Evolutionary conservation across 2,888 invertebrate genomes (phyloP), one percentile per base, ranked within the genome.

Genomic region (Microplitis manilae): DNA sequence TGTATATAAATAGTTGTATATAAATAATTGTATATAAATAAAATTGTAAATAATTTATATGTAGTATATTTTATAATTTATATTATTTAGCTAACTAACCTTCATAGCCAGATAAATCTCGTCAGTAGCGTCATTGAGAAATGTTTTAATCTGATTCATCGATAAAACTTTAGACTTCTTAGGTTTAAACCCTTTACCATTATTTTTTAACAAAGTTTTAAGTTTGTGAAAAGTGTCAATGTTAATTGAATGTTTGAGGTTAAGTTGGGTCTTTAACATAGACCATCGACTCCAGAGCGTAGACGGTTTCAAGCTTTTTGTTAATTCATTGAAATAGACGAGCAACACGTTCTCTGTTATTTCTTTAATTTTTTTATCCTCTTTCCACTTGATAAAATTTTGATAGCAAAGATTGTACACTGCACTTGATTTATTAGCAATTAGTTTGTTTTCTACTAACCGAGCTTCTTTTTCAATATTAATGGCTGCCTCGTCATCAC

Each of bases 151-250:
- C 73, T 87, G 78, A 50, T 83, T 79, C 41, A 81, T 76, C n/a
- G 85, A 81, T 15, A 87, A 85, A 39, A 78, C 80, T 78, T 83
- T 82, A 6, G 87, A 82, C 79, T 86, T 85, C 79, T 87, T 86
- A 68, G 83, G 74, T 70, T 60, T 30, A 79, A 83, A 86, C 60
- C 86, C 87, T 39, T 80, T 79, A 17, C 79, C 78, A 68, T 83
- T 79, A 68, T 82, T 79, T 80, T 85, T 86, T 40, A 86, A 76
- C 68, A 84, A 85, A 8, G 77, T 79, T 30, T 65, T 65, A 64
- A 84, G 68, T 65, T 77, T 77, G 39, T 75, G 73, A 73, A 78
- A 85, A 13, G 68, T 77, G 17, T 76, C 79, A 13, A 85, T 81
- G 59, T 83, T 72, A n/a, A 84, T 15, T 68, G 78, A 77, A 50